Evolutionary conservation across 2,113 vertebrate genomes (phyloP).

Genomic region (Python bivittatus): DNA sequence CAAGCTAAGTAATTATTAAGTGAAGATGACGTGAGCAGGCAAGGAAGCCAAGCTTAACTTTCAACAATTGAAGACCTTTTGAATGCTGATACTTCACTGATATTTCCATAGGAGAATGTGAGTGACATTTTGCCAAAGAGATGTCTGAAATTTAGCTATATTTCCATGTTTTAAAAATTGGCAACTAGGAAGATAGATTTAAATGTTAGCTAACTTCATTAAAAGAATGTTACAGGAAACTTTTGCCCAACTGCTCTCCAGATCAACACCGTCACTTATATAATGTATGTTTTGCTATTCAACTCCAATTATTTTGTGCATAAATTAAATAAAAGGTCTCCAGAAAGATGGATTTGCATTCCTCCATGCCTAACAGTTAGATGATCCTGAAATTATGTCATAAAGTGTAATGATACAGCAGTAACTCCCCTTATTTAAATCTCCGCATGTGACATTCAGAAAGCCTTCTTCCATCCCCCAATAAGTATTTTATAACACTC

Average conservation of each 20-base stretch:
- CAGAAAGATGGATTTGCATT: conserved; percentile 32
- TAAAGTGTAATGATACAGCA: conserved; percentile 20
- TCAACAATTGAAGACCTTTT: background rate
- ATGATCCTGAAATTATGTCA: background rate
- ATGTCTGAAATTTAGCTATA: background rate
- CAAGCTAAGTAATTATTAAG: background rate
- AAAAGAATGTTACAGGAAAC: background rate
- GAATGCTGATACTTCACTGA: background rate
- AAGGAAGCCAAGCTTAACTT: background rate
- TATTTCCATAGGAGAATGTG: background rate
- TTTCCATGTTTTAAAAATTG: no score
- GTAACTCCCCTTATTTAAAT: conserved; percentile 14
- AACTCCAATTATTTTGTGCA: background rate
- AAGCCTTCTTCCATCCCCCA: background rate
- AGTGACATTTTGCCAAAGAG: background rate
- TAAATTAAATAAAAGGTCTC: conserved; percentile 31
- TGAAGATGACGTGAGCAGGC: background rate
- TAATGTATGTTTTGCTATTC: background rate
- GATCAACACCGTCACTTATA: background rate
- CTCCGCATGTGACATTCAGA: background rate
- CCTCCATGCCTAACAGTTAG: conserved; percentile 4
- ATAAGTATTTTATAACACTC: background rate
- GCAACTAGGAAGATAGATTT: background rate
- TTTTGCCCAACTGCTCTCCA: background rate
- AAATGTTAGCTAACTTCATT: background rate